phyloP scores from a whole-genome alignment of 2,888 invertebrate genomes.

The Andrena fulva region DNA sequence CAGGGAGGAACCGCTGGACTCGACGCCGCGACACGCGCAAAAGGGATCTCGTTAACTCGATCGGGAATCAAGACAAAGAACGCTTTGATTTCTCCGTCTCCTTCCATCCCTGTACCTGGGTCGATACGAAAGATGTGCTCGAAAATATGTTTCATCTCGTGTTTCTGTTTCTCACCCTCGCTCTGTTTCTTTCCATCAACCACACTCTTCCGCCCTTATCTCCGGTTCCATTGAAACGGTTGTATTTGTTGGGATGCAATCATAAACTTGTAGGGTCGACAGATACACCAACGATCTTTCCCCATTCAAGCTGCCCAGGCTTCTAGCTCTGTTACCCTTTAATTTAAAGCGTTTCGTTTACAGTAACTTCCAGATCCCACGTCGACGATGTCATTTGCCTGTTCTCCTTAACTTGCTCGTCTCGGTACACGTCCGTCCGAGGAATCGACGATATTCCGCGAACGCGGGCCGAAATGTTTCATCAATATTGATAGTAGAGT shows the following conservation, averaged over 20 bases:
- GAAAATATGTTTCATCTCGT: slow-evolving; percentile 36
- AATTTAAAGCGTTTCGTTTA: no score
- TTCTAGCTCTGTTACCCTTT: no score
- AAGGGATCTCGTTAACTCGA: slow-evolving; percentile 61
- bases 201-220: not conserved
- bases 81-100: slow-evolving; percentile 46
- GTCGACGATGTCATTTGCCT: not conserved
- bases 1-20: slow-evolving; percentile 22
- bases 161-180: slow-evolving; percentile 2
- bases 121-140: slow-evolving; percentile 46
- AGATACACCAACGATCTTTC: not conserved
- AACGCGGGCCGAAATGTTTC: slow-evolving; percentile 3
- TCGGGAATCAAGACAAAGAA: slow-evolving; percentile 47
- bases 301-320: no score
- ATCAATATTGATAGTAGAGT: slow-evolving; percentile 21
- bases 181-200: not conserved
- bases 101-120: slow-evolving; percentile 28
- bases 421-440: not conserved
- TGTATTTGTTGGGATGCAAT: not conserved
- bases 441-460: slow-evolving; percentile 24
- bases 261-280: not conserved
- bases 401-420: slow-evolving; percentile 7
- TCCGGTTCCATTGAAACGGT: not conserved
- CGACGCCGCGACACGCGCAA: slow-evolving; percentile 36
- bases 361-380: no score